These are phyloP conservation scores for Melanotaenia maccullochi DNA, from an alignment of 2,797 vertebrate genomes.

Conservation along the genomic window DNA sequence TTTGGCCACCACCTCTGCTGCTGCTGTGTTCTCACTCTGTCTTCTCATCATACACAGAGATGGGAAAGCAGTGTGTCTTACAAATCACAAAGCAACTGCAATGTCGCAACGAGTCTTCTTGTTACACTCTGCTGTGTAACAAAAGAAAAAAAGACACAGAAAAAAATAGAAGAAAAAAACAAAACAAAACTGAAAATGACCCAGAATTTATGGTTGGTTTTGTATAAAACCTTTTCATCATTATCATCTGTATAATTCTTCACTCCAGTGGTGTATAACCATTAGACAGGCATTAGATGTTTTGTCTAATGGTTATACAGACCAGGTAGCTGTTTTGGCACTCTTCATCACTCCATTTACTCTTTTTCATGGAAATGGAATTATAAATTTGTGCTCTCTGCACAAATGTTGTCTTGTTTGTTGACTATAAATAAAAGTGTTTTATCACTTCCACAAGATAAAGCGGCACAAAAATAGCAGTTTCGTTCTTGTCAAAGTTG, in stretches of 20 bases:
- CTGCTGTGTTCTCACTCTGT: slow-evolving; percentile 61
- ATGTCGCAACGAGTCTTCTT: slow-evolving; percentile 13
- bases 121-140: slow-evolving; percentile 41
- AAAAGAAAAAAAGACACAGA: not conserved
- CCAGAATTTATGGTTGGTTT: too few relatives aligned
- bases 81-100: slow-evolving; percentile 40
- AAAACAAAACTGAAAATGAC: too few relatives aligned
- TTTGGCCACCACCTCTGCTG: slow-evolving; percentile 53
- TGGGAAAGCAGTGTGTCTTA: slow-evolving; percentile 47
- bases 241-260: too few relatives aligned
- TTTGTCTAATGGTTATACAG: too few relatives aligned
- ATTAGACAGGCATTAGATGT: not conserved
- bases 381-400: not conserved
- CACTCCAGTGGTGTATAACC: not conserved
- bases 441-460: slow-evolving; percentile 2
- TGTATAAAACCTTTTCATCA: too few relatives aligned
- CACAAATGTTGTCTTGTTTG: slow-evolving; percentile 1
- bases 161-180: not conserved
- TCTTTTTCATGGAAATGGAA: not conserved
- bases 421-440: not conserved
- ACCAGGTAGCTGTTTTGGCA: not conserved
- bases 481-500: slow-evolving; percentile 30
- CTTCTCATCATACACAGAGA: slow-evolving; percentile 55
- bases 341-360: not conserved
- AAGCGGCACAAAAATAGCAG: not conserved